Base-by-base conservation (phyloP, 1,140 invertebrate species). In the Brachionus rubens region DNA sequence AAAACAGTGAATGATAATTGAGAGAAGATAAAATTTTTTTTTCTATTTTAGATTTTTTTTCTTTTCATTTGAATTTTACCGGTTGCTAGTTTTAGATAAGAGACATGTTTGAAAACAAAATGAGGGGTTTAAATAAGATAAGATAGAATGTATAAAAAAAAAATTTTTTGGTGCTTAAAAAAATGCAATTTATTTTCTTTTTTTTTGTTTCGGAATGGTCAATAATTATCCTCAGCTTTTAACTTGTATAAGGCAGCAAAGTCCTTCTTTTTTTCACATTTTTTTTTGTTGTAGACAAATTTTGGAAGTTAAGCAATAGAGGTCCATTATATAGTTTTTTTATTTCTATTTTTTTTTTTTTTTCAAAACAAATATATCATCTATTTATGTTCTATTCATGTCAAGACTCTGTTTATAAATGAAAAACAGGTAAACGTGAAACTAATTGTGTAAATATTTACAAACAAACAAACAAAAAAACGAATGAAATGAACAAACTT, bases 201-300 rank as follows among this genome's bases (percentile, higher is more conserved):
- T 36, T 36, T 36, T 36, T 36, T 36, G 33, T 59, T 33, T 33
- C n/a, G n/a, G n/a, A n/a, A n/a, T 26, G 28, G 54, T 59, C 54
- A 59, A 54, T 26, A 54, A 54, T 54, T 59, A 33, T 59, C 54
- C 54, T 59, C 54, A 30, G 54, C 54, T 59, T 59, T 12, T 30
- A 33, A 30, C 28, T 30, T 30, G 26, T 10, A 26, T n/a, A 59
- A 30, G 54, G 54, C 54, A 59, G 54, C 54, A 59, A 36, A 9
- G 9, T 36, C 9, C 9, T 36, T 5, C 3, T 9, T 36, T 36
- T 36, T 5, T 36, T 9, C 9, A 59, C 33, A 33, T 59, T 33
- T 30, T 59, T 59, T 59, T 33, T n/a, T 30, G 19, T 59, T 59
- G 30, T 59, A 59, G 54, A 59, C 54, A 59, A 59, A 59, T 59